phyloP scores from a whole-genome alignment of 1,140 invertebrate species.

The Lamellibrachia luymesi region DNA sequence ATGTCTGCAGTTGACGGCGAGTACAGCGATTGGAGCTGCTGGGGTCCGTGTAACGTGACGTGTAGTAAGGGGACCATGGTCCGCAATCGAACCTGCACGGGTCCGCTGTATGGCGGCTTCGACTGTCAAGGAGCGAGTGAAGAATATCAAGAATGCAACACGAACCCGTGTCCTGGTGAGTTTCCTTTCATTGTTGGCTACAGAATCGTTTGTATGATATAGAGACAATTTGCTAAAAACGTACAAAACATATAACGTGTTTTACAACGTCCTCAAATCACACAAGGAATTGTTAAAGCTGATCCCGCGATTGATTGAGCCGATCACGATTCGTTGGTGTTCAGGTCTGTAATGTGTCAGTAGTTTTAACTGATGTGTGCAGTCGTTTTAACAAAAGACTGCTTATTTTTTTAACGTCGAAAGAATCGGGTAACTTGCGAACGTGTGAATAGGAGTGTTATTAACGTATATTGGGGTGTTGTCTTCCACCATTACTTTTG shows the following conservation, averaged over 20 bases:
- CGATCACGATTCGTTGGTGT: not conserved
- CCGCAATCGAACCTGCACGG: slow-evolving; percentile 58
- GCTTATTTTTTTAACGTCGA: too few relatives aligned
- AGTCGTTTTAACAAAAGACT: too few relatives aligned
- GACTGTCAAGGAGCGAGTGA: slow-evolving; percentile 35
- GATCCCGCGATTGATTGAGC: not conserved
- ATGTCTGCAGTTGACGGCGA: slow-evolving; percentile 38
- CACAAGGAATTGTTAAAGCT: too few relatives aligned
- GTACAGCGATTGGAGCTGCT: slow-evolving; percentile 64
- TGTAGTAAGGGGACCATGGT: slow-evolving; percentile 84
- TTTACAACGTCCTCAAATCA: not conserved
- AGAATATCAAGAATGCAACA: slow-evolving; percentile 38
- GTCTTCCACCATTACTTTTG: too few relatives aligned
- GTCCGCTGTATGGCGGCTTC: slow-evolving; percentile 38
- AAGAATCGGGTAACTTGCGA: too few relatives aligned
- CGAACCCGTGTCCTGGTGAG: not conserved
- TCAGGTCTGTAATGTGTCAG: too few relatives aligned
- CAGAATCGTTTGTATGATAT: not conserved
- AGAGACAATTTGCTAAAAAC: not conserved
- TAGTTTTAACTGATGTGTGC: too few relatives aligned
- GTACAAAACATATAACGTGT: not conserved
- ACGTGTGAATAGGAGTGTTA: too few relatives aligned
- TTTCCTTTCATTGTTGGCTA: slow-evolving; percentile 2
- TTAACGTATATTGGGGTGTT: too few relatives aligned
- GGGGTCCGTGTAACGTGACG: slow-evolving; percentile 83